These are phyloP conservation scores for Theocolax elegans DNA, from an alignment of 1,140 invertebrate species.

Conservation along the genomic window DNA sequence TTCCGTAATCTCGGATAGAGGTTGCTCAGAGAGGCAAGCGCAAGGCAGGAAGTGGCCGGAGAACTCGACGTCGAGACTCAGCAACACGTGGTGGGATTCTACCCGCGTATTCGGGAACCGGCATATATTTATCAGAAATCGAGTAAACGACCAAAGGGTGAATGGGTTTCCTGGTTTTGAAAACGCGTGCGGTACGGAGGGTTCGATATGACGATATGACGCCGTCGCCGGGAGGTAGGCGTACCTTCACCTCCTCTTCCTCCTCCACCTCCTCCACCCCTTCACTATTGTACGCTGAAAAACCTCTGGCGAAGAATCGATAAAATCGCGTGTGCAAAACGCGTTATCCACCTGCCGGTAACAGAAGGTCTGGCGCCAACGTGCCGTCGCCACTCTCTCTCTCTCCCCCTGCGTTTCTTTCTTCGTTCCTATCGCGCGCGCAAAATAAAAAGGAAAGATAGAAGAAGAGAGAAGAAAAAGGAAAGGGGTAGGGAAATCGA, in stretches of 20 bases:
- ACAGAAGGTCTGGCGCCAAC: constrained; percentile 57
- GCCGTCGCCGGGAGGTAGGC: neutral
- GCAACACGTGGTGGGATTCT: constrained; percentile 39
- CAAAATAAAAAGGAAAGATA: neutral
- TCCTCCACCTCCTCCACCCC: neutral
- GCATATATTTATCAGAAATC: constrained; percentile 34
- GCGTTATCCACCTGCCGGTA: constrained; percentile 60
- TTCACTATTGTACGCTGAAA: neutral
- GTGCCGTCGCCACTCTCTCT: constrained; percentile 31
- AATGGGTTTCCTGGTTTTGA: neutral
- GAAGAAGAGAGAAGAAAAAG: neutral
- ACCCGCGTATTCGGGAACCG: too few species aligned
- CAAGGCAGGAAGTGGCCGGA: constrained; percentile 22
- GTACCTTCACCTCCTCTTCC: neutral
- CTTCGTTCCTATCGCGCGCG: neutral
- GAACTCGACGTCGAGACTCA: constrained; percentile 9
- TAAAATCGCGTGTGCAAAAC: constrained; percentile 57
- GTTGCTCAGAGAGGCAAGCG: neutral
- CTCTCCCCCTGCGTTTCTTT: neutral
- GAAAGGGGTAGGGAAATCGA: neutral
- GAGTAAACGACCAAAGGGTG: neutral
- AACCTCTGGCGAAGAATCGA: constrained; percentile 11
- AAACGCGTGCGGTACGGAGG: neutral
- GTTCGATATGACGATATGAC: too few species aligned
- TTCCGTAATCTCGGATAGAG: too few species aligned